These are phyloP conservation scores for Embidobia sp. DNA, from an alignment of 2,888 invertebrate species.

Conservation along the genomic window DNA sequence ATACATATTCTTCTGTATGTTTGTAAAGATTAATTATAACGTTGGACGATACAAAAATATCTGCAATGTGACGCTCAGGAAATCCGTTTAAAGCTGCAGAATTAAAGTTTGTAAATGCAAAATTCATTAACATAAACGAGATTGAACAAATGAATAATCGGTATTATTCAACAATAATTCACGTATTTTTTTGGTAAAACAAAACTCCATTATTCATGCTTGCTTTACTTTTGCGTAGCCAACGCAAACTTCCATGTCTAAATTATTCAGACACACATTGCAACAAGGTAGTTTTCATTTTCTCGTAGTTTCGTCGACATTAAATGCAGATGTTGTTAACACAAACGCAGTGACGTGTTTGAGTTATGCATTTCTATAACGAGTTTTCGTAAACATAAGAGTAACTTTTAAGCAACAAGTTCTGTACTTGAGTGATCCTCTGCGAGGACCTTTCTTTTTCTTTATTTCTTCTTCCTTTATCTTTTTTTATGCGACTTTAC, in stretches of 20 bases:
- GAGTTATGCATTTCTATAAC: slow-evolving; percentile 53
- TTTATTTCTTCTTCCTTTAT: too few species aligned
- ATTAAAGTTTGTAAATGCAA: neutral
- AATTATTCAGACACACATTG: slow-evolving; percentile 60
- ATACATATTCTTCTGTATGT: too few species aligned
- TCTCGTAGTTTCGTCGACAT: slow-evolving; percentile 55
- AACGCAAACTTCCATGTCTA: slow-evolving; percentile 48
- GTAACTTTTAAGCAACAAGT: slow-evolving; percentile 41
- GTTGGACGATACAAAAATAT: too few species aligned
- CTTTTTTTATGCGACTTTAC: too few species aligned
- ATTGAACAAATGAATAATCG: slow-evolving; percentile 33
- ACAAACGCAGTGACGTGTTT: slow-evolving; percentile 40
- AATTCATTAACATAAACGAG: slow-evolving; percentile 35
- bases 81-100: too few species aligned
- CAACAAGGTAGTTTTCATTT: slow-evolving; percentile 58
- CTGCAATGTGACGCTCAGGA: too few species aligned
- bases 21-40: too few species aligned
- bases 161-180: slow-evolving; percentile 36
- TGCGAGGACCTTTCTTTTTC: too few species aligned
- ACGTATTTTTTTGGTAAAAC: slow-evolving; percentile 22
- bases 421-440: slow-evolving; percentile 25
- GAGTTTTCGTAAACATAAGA: slow-evolving; percentile 9
- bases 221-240: slow-evolving; percentile 42
- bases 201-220: slow-evolving; percentile 49
- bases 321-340: slow-evolving; percentile 59